Evolutionary conservation across 2,113 vertebrate species (phyloP), one percentile per base, ranked within the genome.

Genomic region (Crotalus viridis): DNA sequence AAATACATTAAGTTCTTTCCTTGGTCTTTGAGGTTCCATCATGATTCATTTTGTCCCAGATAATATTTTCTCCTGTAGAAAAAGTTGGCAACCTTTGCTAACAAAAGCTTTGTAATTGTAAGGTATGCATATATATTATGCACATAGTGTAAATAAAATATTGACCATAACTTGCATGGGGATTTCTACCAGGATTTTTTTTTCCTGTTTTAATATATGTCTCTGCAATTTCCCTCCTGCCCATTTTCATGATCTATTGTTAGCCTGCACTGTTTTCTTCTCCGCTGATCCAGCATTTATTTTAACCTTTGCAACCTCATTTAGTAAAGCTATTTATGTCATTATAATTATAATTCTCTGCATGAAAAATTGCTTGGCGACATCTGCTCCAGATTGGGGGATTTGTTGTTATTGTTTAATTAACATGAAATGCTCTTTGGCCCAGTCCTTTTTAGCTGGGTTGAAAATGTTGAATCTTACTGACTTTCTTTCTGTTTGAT

Each of bases 281-380:
- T 88, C 51, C 26, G 94, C 92, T 89, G 10, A 93, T 17, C 7
- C 55, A 89, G 54, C 39, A 54, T 8, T 89, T 90, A 96, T 93
- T n/a, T 81, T 85, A 86, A 94, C 91, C 89, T 91, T 69, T 46
- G 91, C 10, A 81, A 88, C 64, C 89, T 94, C 89, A 91, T 61
- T 91, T 85, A 88, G 15, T 87, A 59, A 57, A 64, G 88, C 81
- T 93, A 33, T 92, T 85, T 90, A 64, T 95, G 93, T 94, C 64
- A 61, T 51, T 90, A 1, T 89, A 92, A 89, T 52, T 91, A 1
- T 88, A 92, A 56, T 43, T 89, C 86, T 89, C 0, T 57, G 61
- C 43, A 52, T 90, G 21, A 95, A 94, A 95, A 93, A 48, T 55
- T 87, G 90, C 39, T 90, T 95, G 61, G 87, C 91, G 92, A 94